Evolutionary conservation across 2,888 invertebrate species (phyloP), one percentile per base, ranked within the genome.

Genomic region (Leucophenga maculata): DNA sequence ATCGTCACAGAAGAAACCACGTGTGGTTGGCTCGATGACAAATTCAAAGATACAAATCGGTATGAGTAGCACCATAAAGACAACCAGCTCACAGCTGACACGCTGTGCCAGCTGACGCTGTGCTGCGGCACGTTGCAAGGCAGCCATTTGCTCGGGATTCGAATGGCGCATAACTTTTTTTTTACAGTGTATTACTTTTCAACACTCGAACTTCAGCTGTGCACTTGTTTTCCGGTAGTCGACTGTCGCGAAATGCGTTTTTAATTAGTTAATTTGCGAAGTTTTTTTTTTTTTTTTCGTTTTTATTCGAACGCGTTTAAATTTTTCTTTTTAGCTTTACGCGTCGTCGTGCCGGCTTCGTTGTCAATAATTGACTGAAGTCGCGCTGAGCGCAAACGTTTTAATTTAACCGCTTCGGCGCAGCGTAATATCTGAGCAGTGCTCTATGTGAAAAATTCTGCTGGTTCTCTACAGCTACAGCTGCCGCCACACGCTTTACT

Each of bases 1-100:
- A 57, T 86, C 86, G 52, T 79, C 77, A 67, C 86, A 86, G 70
- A 86, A 86, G 78, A 86, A 86, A 39, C 86, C 86, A 0, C 86
- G 79, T 0, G 77, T 77, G 14, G 74, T 75, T 0, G 86, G 86
- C 54, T 86, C 85, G 14, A 85, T 73, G 13, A 67, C 80, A 20
- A 79, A 81, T 73, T 86, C 86, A 67, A 66, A 85, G 65, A 86
- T 74, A 50, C 72, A 71, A 20, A 83, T 74, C 44, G 86, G 85
- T 66, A 86, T 77, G 0, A 71, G 0, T 8, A 86, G 75, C 14
- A 78, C 70, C 18, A 83, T 72, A 3, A 83, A 65, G 16, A 86
- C 70, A 1, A 85, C 69, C 13, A 86, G 72, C 55, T 86, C 86
- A 65, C 79, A 54, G 1, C 85, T 70, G 8, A 83, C 52, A 1